Base-by-base conservation (phyloP, 2,888 invertebrate genomes). In the Stenolophus ochropezus region DNA sequence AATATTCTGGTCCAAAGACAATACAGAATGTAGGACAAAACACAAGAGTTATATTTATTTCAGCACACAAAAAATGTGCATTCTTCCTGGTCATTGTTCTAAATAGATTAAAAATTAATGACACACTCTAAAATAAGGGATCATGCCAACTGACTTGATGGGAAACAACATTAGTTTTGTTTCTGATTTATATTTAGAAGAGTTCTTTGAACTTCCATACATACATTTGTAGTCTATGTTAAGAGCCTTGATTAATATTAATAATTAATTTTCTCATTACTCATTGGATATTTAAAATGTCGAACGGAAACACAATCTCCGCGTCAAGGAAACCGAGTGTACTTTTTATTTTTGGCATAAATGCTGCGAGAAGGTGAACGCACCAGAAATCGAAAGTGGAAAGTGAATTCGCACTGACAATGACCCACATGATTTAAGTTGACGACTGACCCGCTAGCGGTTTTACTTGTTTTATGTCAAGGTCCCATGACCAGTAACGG, bases 341-440 rank as follows among this genome's bases (percentile, higher is more conserved):
- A 16, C 3, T 69, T 33, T 69, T 69, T 61, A 58, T 23, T 65
- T 69, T 69, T 69, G 33, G 33, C 65, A 69, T 69, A 69, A 69
- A 21, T 56, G 18, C 58, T 23, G 27, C 33, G 23, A 33, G 61
- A 61, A 61, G 73, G 73, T 73, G 49, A 73, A 73, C 27, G 49
- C 49, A 73, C 20, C 14, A 21, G 42, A 49, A 47, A 73, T 49
- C n/a, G 73, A 73, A 73, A 73, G 49, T 49, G 23, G 21, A 73
- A 73, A 73, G 73, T 49, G 21, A 33, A 11, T 69, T 69, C 21
- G 49, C 49, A 69, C 49, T 73, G 73, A 20, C 73, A 73, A 73
- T 73, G 73, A 73, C 73, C 73, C 47, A 73, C n/a, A 73, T 73
- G 21, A 73, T 8, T 20, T 21, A 20, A 73, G 47, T 49, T 47